These are phyloP conservation scores for Atta colombica DNA, from an alignment of 1,140 invertebrate genomes.

Conservation along the genomic window DNA sequence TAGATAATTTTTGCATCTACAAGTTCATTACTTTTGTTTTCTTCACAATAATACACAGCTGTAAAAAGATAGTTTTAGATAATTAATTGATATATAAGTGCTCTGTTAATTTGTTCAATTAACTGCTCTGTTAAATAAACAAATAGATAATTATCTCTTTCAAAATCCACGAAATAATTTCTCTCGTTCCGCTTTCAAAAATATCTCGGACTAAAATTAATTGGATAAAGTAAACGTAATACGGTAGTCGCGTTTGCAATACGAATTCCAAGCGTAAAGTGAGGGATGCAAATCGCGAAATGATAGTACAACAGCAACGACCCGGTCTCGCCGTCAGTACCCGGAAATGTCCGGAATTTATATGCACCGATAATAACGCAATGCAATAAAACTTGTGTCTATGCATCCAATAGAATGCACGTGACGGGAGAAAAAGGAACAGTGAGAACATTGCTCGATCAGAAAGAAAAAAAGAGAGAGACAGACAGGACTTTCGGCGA, in stretches of 20 bases:
- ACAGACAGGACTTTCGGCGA: slow-evolving; percentile 82
- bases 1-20: background rate
- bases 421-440: slow-evolving; percentile 28
- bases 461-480: slow-evolving; percentile 71
- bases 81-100: slow-evolving; percentile 2
- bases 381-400: slow-evolving; percentile 40
- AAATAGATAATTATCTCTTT: background rate
- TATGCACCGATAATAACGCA: slow-evolving; percentile 44
- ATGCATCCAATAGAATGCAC: slow-evolving; percentile 45
- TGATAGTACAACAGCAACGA: slow-evolving; percentile 6
- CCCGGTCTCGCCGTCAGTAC: background rate
- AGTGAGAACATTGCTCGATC: background rate
- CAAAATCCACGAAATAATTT: background rate
- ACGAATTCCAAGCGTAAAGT: background rate
- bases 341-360: slow-evolving; percentile 42
- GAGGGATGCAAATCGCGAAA: slow-evolving; percentile 14
- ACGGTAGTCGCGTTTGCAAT: background rate
- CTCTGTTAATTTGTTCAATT: background rate
- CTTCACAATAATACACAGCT: background rate
- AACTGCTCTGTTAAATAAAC: slow-evolving; percentile 16
- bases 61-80: background rate
- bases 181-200: slow-evolving; percentile 56
- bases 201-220: slow-evolving; percentile 10
- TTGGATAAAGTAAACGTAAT: background rate
- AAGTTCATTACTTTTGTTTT: slow-evolving; percentile 14